phyloP scores from a whole-genome alignment of 1,140 invertebrate genomes.

The Lasioglossum albipes region DNA sequence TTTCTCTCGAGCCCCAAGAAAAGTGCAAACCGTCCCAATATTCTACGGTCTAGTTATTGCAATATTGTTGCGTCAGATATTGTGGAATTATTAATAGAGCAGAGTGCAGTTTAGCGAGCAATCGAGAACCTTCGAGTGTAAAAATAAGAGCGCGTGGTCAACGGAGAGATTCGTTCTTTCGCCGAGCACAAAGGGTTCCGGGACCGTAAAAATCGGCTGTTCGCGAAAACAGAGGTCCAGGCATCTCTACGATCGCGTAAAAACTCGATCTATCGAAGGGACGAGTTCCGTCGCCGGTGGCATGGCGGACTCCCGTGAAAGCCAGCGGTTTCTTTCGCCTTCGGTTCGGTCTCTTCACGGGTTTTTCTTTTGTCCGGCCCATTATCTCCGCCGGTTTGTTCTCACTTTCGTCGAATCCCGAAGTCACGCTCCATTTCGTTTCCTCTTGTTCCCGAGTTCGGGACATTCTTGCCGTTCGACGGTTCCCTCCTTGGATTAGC shows the following conservation, averaged over 20 bases:
- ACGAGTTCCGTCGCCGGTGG: conserved; percentile 15
- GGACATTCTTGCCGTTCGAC: conserved; percentile 48
- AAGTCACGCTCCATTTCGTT: conserved; percentile 55
- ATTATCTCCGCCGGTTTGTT: conserved; percentile 52
- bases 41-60: too few relatives aligned
- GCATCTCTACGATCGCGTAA: conserved; percentile 45
- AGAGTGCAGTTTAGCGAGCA: too few relatives aligned
- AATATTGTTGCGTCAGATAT: too few relatives aligned
- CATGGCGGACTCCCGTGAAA: conserved; percentile 17
- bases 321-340: conserved; percentile 21
- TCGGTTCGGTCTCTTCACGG: neutral
- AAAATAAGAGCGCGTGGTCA: too few relatives aligned
- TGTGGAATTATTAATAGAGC: too few relatives aligned
- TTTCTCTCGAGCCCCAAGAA: too few relatives aligned
- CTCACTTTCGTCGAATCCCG: conserved; percentile 55
- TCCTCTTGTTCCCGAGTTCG: conserved; percentile 28
- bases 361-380: conserved; percentile 44
- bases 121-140: too few relatives aligned
- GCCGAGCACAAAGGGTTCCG: neutral
- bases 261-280: conserved; percentile 54
- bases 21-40: too few relatives aligned
- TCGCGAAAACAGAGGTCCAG: conserved; percentile 1
- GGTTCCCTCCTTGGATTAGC: conserved; percentile 12
- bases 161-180: neutral
- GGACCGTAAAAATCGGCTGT: conserved; percentile 28